Evolutionary conservation across 2,888 invertebrate species (phyloP).

Genomic region (Trissolcus japonicus): DNA sequence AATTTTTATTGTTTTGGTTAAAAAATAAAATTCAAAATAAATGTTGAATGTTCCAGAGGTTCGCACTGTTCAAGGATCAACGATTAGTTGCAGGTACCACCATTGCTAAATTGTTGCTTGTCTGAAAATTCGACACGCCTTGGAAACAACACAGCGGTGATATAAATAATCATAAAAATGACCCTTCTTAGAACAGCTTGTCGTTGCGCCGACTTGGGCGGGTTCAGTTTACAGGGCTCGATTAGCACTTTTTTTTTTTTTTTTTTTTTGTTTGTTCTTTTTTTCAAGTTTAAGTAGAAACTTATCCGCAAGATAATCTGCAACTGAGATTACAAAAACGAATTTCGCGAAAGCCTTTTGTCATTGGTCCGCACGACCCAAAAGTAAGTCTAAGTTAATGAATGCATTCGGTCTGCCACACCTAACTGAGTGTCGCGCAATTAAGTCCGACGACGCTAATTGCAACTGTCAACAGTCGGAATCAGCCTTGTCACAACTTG

Average conservation of each 20-base stretch:
- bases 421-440: too few species aligned
- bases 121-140: slow-evolving; percentile 22
- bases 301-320: too few species aligned
- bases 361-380: too few species aligned
- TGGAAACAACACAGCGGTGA: slow-evolving; percentile 37
- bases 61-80: slow-evolving; percentile 29
- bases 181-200: slow-evolving; percentile 50
- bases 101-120: slow-evolving; percentile 45
- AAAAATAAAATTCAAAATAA: not conserved
- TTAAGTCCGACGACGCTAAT: too few species aligned
- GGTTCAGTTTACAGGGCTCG: slow-evolving; percentile 9
- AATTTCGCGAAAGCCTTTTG: too few species aligned
- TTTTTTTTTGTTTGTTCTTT: too few species aligned
- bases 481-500: slow-evolving; percentile 12
- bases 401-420: too few species aligned
- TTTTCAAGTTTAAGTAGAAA: too few species aligned
- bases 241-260: slow-evolving; percentile 3
- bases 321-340: too few species aligned
- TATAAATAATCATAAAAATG: slow-evolving; percentile 25
- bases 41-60: slow-evolving; percentile 5
- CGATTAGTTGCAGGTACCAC: slow-evolving; percentile 30
- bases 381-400: too few species aligned
- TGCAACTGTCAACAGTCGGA: slow-evolving; percentile 5
- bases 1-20: not conserved
- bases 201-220: slow-evolving; percentile 9